Evolutionary conservation across 2,888 invertebrate genomes (phyloP), one percentile per base, ranked within the genome.

Genomic region (Boloria selene): DNA sequence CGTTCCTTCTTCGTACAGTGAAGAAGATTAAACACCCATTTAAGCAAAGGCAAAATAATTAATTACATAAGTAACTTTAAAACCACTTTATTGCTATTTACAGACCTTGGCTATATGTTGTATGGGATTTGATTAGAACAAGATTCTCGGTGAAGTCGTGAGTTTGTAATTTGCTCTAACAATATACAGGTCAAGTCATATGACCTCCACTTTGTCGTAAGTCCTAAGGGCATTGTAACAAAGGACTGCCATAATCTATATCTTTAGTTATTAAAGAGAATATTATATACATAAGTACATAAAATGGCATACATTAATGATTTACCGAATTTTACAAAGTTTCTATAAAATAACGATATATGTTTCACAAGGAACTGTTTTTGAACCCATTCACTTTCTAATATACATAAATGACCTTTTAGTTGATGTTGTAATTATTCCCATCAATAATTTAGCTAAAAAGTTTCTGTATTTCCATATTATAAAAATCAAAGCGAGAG

Each of bases 171-270:
- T 72, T 70, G 68, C 65, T 62, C 52, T 50, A 64, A 63, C 70
- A 68, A 61, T 64, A 64, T 61, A 55, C 67, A 49, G 72, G 71
- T 72, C 71, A 68, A 62, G 60, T 59, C 18, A 45, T 49, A 62
- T 61, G 72, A 71, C 72, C 72, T 64, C 70, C 62, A 62, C 42
- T 69, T 64, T 62, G 68, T 65, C 70, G 63, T 69, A 53, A 60
- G 51, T 62, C 62, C 68, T 59, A 47, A 66, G 59, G 65, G 68
- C 68, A 63, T 61, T 53, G 56, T 47, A 52, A 56, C 64, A 64
- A 64, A 56, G 61, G 22, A 59, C 49, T 59, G 26, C 31, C 16
- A 38, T 59, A 14, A 59, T 59, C 47, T 38, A 38, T 38, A 38
- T 38, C 31, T 10, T 38, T 38, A 16, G 47, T 7, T n/a, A 31